Conservation (phyloP, 2,888 invertebrate genomes). For the Agrotis segetum region DNA sequence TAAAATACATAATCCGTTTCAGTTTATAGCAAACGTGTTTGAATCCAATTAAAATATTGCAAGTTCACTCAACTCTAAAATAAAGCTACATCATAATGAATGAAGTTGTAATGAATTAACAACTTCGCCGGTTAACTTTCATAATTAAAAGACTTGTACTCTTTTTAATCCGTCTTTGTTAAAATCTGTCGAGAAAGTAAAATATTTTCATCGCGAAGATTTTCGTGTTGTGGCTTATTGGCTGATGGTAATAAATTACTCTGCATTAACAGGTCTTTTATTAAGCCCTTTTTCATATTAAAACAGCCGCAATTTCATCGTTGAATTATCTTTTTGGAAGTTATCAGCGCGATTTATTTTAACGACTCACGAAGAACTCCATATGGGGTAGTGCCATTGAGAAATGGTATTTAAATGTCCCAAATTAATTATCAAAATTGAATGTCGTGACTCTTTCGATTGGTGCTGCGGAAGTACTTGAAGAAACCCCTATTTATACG, state of each 20-base stretch:
- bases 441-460: conserved; percentile 11
- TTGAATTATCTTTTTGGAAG: conserved; percentile 31
- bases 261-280: conserved; percentile 20
- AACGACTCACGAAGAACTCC: conserved; percentile 24
- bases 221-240: conserved; percentile 16
- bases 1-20: conserved; percentile 33
- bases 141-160: conserved; percentile 69
- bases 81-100: conserved; percentile 74
- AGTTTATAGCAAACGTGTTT: conserved; percentile 36
- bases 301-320: conserved; percentile 38
- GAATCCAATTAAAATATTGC: conserved; percentile 71
- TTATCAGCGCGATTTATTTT: conserved; percentile 55
- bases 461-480: conserved; percentile 7
- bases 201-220: conserved; percentile 63
- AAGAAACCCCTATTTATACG: conserved; percentile 27
- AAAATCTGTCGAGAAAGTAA: conserved; percentile 65
- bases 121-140: conserved; percentile 66
- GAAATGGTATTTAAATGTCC: conserved; percentile 17
- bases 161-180: conserved; percentile 69
- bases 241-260: conserved; percentile 38
- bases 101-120: conserved; percentile 79
- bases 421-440: not conserved
- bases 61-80: conserved; percentile 68
- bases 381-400: conserved; percentile 17
- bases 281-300: conserved; percentile 25